Percentiles rank a stretch among this genome's conserved stretches.
These are phyloP conservation scores for Colossoma macropomum DNA, from an alignment of 2,113 vertebrate species.

Conservation along the genomic window DNA sequence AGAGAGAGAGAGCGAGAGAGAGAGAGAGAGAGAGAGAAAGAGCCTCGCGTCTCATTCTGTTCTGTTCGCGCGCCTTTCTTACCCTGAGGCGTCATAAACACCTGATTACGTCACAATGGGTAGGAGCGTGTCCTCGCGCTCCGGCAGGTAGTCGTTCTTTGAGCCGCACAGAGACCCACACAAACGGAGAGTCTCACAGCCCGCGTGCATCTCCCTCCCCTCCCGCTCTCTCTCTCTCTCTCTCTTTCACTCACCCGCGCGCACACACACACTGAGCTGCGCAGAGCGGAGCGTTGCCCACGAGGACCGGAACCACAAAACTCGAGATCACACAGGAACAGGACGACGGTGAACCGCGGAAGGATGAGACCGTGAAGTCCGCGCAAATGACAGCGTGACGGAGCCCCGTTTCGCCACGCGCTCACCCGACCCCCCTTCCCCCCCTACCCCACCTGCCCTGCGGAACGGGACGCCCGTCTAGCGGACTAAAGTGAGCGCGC, in stretches of 20 bases:
- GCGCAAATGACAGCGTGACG: background rate
- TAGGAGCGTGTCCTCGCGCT: background rate
- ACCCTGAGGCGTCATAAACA: constrained; percentile 5
- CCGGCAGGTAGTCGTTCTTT: background rate
- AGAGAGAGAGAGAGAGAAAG: too few relatives aligned
- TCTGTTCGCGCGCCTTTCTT: background rate
- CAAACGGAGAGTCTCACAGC: background rate
- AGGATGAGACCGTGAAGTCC: background rate
- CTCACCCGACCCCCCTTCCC: background rate
- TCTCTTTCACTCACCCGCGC: background rate
- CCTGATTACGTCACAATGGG: constrained; percentile 66
- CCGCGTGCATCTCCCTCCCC: constrained; percentile 13
- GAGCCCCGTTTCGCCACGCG: background rate
- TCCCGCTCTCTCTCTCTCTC: background rate
- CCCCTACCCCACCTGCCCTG: background rate
- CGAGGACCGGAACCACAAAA: background rate
- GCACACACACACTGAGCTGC: background rate
- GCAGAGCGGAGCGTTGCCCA: constrained; percentile 11
- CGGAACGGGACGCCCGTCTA: background rate
- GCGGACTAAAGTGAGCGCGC: background rate
- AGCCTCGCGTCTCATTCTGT: background rate
- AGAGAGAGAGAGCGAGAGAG: background rate
- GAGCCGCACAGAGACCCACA: background rate
- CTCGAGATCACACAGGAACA: background rate
- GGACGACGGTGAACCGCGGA: background rate